These are phyloP conservation scores for Imbricaverruca yamaguchii DNA, from an alignment of 2,888 invertebrate species.

Conservation along the genomic window DNA sequence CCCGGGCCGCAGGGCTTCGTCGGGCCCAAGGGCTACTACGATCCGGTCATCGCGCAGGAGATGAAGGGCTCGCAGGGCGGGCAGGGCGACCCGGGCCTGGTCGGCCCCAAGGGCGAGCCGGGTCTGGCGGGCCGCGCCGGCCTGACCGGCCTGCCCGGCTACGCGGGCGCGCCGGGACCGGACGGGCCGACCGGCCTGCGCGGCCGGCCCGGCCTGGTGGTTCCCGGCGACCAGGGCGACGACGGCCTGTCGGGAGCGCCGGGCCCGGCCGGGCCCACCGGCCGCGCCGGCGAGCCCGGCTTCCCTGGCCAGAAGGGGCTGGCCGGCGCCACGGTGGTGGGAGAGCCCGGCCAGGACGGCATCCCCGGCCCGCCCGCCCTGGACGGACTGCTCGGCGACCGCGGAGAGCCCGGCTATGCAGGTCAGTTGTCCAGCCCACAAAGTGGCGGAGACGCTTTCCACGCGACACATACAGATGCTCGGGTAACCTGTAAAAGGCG, in stretches of 20 bases:
- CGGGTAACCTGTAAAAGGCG: neutral
- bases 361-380: neutral
- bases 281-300: constrained; percentile 24
- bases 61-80: constrained; percentile 21
- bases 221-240: neutral
- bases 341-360: constrained; percentile 27
- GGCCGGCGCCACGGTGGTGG: neutral
- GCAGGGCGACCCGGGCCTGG: constrained; percentile 8
- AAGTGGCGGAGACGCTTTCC: neutral
- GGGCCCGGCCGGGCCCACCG: constrained; percentile 27
- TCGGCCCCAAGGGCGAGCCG: neutral
- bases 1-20: constrained; percentile 31
- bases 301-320: constrained; percentile 23
- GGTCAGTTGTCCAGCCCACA: neutral
- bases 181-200: constrained; percentile 30
- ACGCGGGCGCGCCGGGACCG: constrained; percentile 29
- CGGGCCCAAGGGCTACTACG: constrained; percentile 30
- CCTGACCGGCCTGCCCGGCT: neutral
- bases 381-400: constrained; percentile 22
- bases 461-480: neutral
- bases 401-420: constrained; percentile 32
- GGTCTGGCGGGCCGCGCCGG: neutral
- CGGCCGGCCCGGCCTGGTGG: constrained; percentile 30
- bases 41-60: constrained; percentile 23
- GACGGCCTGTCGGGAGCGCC: constrained; percentile 7